Base-by-base conservation (phyloP, 2,888 invertebrate genomes). In the Nemotelus nigrinus region DNA sequence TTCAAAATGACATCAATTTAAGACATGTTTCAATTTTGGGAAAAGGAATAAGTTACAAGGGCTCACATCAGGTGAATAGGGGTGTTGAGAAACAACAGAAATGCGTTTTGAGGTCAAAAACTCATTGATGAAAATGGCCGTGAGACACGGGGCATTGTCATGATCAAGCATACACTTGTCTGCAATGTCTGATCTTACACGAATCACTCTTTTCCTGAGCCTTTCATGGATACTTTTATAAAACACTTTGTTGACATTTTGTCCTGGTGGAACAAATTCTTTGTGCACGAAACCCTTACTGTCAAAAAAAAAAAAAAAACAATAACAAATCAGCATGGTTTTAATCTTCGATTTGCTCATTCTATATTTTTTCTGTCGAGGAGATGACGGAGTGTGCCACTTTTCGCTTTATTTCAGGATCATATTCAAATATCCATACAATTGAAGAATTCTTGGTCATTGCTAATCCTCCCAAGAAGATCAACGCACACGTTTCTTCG, bases 401-500 rank as follows among this genome's bases (percentile, higher is more conserved):
- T 58, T 4, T n/a, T n/a, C 25, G 5, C 58, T 58, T 58, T 6
- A 6, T 7, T 58, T 58, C 25, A 58, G 8, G 25, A 58, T 58
- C 58, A 58, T 58, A 58, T 58, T 58, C n/a, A 58, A 7, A 50
- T 50, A 50, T 50, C 53, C 53, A 63, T 8, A 63, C 63, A 43
- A 63, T 8, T 39, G 5, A 63, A 63, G 45, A 25, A 25, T 25
- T 25, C 25, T 25, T 25, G 25, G 25, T 25, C 25, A 25, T 25
- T 25, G 25, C 25, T 1, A 44, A 65, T 65, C 10, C 65, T 45
- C n/a, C 41, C 45, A 8, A 65, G 65, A 47, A 65, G 43, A 45
- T 65, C 45, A 65, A 65, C 45, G 47, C n/a, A 65, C 65, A 45
- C 8, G 65, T 65, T 65, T 65, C 47, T 65, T 65, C 65, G 65